Base-by-base conservation (phyloP, 2,113 vertebrate genomes). In the Excalfactoria chinensis region DNA sequence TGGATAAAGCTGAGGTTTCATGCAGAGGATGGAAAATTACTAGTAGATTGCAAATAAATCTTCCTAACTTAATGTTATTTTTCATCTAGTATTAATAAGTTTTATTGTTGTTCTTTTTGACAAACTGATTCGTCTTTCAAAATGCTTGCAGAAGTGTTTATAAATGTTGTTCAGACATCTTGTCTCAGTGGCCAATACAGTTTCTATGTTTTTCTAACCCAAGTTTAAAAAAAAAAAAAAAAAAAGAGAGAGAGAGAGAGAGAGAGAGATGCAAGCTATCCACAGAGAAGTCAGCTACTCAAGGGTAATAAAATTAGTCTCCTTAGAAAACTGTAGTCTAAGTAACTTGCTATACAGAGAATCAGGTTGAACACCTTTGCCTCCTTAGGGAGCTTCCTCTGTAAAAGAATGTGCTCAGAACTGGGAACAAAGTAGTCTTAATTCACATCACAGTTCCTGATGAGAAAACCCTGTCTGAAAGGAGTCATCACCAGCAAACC, bases 1-100 rank as follows among this genome's bases (percentile, higher is more conserved):
- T 79, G 86, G 48, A 83, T 56, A 91, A 95, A 97, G 93, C 41
- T 69, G 66, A 80, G n/a, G 51, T 83, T 96, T 87, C 72, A 72
- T 90, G 73, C 87, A 74, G 71, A 94, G 79, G 82, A 88, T 84
- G 90, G 95, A 96, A 97, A 96, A 95, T 80, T 93, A 95, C 88
- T 51, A 95, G 25, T 56, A 91, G 26, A 37, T 11, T 64, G 6
- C 40, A 66, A 60, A 74, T 77, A 86, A 46, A 58, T 9, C 17
- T 63, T 9, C 49, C 43, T 59, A 23, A 75, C 74, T 72, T 82
- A 74, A 91, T 19, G 59, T 32, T 86, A 46, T 87, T 74, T 93
- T 95, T 86, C 68, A 84, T 25, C n/a, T 86, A 56, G 28, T 49
- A 64, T 43, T 73, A 83, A 85, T 79, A 46, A 49, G 18, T 35